Percentiles rank a stretch among this genome's conserved stretches.
phyloP scores from a whole-genome alignment of 1,140 invertebrate genomes.

The Drosophila arizonae region DNA sequence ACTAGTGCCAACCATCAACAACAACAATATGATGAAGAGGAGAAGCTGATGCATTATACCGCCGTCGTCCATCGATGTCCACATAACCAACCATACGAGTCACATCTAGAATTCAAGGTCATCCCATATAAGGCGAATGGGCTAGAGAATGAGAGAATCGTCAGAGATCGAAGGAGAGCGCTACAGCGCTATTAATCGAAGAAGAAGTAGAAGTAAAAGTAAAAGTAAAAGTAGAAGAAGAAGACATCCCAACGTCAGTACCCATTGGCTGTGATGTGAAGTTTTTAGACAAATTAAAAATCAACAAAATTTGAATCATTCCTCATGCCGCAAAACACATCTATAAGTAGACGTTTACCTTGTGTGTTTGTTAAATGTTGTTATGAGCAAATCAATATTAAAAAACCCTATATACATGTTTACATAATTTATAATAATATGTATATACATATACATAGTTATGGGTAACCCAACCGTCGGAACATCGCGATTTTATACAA shows the following conservation, averaged over 20 bases:
- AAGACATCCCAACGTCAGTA: conserved; percentile 77
- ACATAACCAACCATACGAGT: conserved; percentile 20
- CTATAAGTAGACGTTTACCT: conserved; percentile 13
- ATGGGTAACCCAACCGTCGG: conserved; percentile 73
- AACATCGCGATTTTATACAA: conserved; percentile 79
- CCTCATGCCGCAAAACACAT: conserved; percentile 33
- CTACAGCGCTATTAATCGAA: conserved; percentile 19
- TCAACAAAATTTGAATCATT: conserved; percentile 21
- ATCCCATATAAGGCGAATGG: conserved; percentile 20
- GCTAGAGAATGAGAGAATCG: conserved; percentile 11
- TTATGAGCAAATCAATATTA: conserved; percentile 39
- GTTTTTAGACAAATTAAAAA: conserved; percentile 62
- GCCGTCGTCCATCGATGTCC: conserved; percentile 6
- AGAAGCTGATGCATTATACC: conserved; percentile 2
- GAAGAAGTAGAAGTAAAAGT: conserved; percentile 11
- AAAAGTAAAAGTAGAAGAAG: not conserved
- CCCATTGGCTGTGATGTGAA: conserved; percentile 83
- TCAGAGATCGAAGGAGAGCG: conserved; percentile 4
- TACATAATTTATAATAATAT: conserved; percentile 13
- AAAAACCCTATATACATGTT: conserved; percentile 43
- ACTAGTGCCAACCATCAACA: conserved; percentile 31
- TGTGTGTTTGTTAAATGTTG: conserved; percentile 58
- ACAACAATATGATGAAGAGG: conserved; percentile 3
- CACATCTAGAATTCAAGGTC: conserved; percentile 17
- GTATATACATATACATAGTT: conserved; percentile 37